Evolutionary conservation across 2,113 vertebrate genomes (phyloP), one percentile per base, ranked within the genome.

Genomic region (Varanus komodoensis): DNA sequence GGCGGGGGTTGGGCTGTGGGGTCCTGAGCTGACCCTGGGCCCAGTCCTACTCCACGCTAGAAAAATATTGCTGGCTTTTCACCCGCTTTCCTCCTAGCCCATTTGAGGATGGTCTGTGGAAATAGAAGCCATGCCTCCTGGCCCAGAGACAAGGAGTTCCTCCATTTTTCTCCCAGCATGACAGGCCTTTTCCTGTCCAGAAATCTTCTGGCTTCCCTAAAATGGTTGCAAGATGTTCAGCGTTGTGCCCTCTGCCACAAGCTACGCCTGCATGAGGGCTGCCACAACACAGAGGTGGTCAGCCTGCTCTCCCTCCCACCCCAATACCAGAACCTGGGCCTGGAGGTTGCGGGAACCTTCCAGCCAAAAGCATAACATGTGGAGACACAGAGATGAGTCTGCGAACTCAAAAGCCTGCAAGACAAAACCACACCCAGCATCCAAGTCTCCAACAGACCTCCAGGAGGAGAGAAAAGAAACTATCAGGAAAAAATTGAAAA

Each of bases 221-320:
- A 84, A 91, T 91, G 94, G 92, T 91, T 94, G 90, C 93, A 94
- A 94, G 92, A 93, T 87, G 93, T 91, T 87, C 90, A 89, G 93
- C 15, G 3, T 1, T 52, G 11, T 64, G 91, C 89, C 90, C 91
- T 92, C 90, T 92, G 91, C 96, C 93, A 89, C 91, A 92, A 92
- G 93, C 95, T 93, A 74, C 93, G 87, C 4, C 89, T 84, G 23
- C 81, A 34, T 54, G 27, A 61, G 23, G 54, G n/a, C 52, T 54
- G 52, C 75, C 61, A 27, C 74, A 54, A 74, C 32, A 61, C 6
- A 27, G 89, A 92, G 91, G 80, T 82, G 91, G 69, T 0, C 69
- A 21, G 67, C 89, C 79, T 89, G 25, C 38, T 6, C 81, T 23
- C 17, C 25, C 83, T 54, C 0, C 38, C 0, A 2, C 75, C 34